Base-by-base conservation (phyloP, 2,113 vertebrate species). In the Gorsachius goisagi region DNA sequence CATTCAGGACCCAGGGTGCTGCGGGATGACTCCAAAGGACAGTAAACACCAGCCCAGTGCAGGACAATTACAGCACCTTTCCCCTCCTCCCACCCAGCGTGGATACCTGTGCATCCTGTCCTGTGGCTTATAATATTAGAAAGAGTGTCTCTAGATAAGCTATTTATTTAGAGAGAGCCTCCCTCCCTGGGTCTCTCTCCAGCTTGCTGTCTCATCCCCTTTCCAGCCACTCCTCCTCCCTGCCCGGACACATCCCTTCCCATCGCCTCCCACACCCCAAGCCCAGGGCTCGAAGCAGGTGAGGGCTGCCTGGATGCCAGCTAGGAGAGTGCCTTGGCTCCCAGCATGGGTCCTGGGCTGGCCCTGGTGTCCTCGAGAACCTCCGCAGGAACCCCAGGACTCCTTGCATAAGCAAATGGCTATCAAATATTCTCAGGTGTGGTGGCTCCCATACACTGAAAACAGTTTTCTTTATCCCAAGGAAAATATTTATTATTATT, bases 401-500 rank as follows among this genome's bases (percentile, higher is more conserved):
- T 74, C 55, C 67, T 33, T 55, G 20, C 33, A 19, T 35, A 28
- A 71, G 24, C 15, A 5, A 73, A 87, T 21, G 52, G 39, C 74
- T 76, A 28, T 27, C 27, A 47, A 76, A 71, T 59, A 30, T 50
- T 63, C 72, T 86, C 75, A 85, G 9, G 66, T 37, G 9, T 63
- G 30, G 39, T 73, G 52, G 24, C n/a, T 72, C 20, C 50, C 47
- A 35, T 83, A 76, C 8, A 20, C 53, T 19, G n/a, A 78, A 72
- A 90, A 68, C 11, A 66, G 33, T 50, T 88, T 89, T 72, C 67
- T 83, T 93, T 91, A 88, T 58, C 63, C 30, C 50, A 8, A 59
- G 66, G 45, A 91, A 76, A 94, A 83, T 76, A 75, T 72, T 79
- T 60, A 64, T 79, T 87, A 71, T 49, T 90, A 89, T 78, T 89